Evolutionary conservation across 2,113 vertebrate genomes (phyloP).

Genomic region (Notothenia rossii): DNA sequence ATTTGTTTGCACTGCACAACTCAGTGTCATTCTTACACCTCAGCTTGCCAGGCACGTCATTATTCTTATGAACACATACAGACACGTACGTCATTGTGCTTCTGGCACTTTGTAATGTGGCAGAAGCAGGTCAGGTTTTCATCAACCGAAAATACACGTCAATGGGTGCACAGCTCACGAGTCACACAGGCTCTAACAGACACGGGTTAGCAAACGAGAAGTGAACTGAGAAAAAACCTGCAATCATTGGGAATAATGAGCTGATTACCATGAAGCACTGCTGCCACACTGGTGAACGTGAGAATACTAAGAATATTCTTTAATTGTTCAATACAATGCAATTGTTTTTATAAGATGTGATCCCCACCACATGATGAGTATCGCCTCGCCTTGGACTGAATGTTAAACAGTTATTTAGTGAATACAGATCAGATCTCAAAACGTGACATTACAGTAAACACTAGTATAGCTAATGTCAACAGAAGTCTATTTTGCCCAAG

Average conservation of each 20-base stretch:
- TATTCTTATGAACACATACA: slow-evolving; percentile 37
- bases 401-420: neutral
- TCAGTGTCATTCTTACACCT: slow-evolving; percentile 59
- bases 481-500: neutral
- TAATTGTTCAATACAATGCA: neutral
- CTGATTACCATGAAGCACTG: neutral
- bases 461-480: neutral
- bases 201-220: slow-evolving; percentile 34
- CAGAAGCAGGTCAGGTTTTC: slow-evolving; percentile 44
- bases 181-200: slow-evolving; percentile 44
- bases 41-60: slow-evolving; percentile 52
- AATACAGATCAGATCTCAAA: neutral
- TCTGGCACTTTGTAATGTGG: slow-evolving; percentile 49
- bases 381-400: neutral
- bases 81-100: slow-evolving; percentile 12
- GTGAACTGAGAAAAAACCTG: neutral
- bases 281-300: neutral
- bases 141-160: slow-evolving; percentile 52
- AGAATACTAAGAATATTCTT: slow-evolving; percentile 12
- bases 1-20: slow-evolving; percentile 60
- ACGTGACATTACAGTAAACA: neutral
- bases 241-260: neutral
- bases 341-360: neutral
- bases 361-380: neutral
- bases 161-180: slow-evolving; percentile 45